phyloP scores from a whole-genome alignment of 2,797 vertebrate species.

The Gorsachius magnificus region DNA sequence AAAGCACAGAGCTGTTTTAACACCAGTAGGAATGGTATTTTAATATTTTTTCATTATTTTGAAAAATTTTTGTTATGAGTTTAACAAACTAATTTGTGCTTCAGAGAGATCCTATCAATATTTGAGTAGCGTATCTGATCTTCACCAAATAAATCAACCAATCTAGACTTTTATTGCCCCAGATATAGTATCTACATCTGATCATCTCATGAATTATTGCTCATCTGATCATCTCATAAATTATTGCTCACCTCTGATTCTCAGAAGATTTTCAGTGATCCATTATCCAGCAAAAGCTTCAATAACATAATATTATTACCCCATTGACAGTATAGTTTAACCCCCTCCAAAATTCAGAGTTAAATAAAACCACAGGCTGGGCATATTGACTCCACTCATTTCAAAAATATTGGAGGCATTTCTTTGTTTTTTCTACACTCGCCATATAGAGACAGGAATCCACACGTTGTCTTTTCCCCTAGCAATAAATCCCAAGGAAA shows the following conservation, averaged over 20 bases:
- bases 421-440: neutral
- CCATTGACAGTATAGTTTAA: neutral
- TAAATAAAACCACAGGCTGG: neutral
- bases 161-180: neutral
- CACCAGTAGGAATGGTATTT: neutral
- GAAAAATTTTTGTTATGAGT: neutral
- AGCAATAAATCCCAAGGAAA: neutral
- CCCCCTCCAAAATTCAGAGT: neutral
- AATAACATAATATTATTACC: neutral
- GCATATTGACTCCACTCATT: fast-evolving
- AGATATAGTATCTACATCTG: neutral
- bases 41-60: neutral
- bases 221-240: neutral
- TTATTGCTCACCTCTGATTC: slow-evolving; percentile 1
- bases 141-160: neutral
- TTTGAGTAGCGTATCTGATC: neutral
- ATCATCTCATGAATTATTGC: slow-evolving; percentile 22
- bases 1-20: neutral
- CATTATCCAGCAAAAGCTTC: neutral
- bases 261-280: neutral
- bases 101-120: neutral
- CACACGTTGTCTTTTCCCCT: neutral
- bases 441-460: neutral
- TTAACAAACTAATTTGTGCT: neutral
- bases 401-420: neutral